Percentiles rank a stretch among this genome's conserved stretches.
These are phyloP conservation scores for Lonchura striata DNA, from an alignment of 2,113 vertebrate species.

Conservation along the genomic window DNA sequence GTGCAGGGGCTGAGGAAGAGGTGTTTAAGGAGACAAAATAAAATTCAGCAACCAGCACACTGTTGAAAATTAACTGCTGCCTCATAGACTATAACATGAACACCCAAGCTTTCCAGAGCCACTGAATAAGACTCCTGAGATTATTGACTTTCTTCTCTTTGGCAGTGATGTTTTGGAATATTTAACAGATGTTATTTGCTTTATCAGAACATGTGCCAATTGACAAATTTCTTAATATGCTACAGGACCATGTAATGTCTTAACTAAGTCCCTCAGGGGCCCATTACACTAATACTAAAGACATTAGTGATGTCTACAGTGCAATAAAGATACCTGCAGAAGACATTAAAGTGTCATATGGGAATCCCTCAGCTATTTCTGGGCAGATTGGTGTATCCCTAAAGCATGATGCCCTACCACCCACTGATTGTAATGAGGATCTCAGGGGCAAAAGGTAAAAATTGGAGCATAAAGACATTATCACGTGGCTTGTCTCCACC, in stretches of 20 bases:
- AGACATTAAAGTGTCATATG: background rate
- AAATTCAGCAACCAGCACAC: background rate
- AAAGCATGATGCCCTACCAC: background rate
- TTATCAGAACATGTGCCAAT: background rate
- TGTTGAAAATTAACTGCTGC: background rate
- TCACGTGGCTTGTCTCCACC: rapidly evolving
- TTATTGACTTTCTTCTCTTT: background rate
- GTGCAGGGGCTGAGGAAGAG: background rate
- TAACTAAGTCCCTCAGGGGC: background rate
- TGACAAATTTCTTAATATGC: background rate
- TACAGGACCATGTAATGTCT: background rate
- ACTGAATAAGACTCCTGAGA: background rate
- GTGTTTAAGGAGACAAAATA: background rate
- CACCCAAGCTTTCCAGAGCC: background rate
- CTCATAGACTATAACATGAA: background rate
- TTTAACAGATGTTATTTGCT: background rate
- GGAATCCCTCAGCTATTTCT: background rate
- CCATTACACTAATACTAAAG: background rate
- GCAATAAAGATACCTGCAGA: background rate
- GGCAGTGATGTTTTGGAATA: background rate
- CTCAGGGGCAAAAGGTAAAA: background rate
- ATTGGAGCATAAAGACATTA: background rate
- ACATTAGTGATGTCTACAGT: background rate
- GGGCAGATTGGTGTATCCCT: background rate
- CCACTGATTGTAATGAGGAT: background rate